A percentile compares a stretch with the other conserved stretches of the same genome.
These are phyloP conservation scores for Ecliptopera silaceata DNA, from an alignment of 2,888 invertebrate genomes.

Conservation along the genomic window DNA sequence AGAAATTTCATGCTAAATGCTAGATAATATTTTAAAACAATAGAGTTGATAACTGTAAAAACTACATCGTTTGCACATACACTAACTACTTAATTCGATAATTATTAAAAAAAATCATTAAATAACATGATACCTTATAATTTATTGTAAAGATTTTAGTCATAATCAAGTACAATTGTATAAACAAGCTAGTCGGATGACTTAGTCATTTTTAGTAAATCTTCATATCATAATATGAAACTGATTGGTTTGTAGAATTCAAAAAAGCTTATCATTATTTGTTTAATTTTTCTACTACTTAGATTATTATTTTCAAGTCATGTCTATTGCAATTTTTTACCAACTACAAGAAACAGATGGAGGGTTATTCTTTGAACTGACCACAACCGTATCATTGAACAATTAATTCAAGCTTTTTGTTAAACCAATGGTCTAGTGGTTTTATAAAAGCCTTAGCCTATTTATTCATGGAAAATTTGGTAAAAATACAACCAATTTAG, in stretches of 20 bases:
- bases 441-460: slow-evolving; percentile 1
- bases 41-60: neutral
- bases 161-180: neutral
- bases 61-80: neutral
- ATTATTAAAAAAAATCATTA: neutral
- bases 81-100: neutral
- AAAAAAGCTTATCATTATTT: no score
- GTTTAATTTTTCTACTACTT: no score
- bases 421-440: neutral
- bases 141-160: neutral
- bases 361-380: neutral
- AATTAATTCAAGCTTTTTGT: neutral
- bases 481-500: neutral
- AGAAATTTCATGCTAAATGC: no score
- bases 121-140: no score
- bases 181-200: neutral
- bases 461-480: neutral
- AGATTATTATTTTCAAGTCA: no score
- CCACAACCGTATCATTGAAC: neutral
- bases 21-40: neutral
- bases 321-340: no score
- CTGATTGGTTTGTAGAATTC: no score
- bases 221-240: no score
- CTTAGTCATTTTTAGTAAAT: neutral
- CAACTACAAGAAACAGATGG: no score